Evolutionary conservation across 1,140 invertebrate genomes (phyloP).

Genomic region (Drepana arcuata): DNA sequence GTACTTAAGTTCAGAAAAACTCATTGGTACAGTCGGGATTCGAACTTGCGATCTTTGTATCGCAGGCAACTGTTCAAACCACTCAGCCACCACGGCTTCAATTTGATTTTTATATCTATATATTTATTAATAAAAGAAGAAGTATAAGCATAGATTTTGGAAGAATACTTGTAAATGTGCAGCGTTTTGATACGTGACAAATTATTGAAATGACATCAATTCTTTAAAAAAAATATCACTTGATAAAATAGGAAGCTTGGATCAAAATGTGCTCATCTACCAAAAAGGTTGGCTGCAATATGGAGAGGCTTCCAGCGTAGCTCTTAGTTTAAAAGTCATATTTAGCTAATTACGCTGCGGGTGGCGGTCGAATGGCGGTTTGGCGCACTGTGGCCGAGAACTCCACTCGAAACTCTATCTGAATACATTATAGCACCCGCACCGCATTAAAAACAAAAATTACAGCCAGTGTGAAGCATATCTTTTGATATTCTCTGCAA

Average conservation of each 20-base stretch:
- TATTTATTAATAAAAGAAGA: too few relatives aligned
- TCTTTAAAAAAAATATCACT: too few relatives aligned
- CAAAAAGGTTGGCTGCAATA: constrained; percentile 27
- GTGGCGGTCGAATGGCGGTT: constrained; percentile 22
- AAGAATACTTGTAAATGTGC: too few relatives aligned
- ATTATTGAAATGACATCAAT: too few relatives aligned
- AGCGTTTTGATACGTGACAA: too few relatives aligned
- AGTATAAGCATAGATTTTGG: too few relatives aligned
- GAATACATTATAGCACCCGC: constrained; percentile 25
- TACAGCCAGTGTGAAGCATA: constrained; percentile 9
- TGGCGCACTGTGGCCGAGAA: constrained; percentile 22
- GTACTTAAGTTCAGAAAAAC: too few relatives aligned
- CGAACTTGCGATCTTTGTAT: too few relatives aligned
- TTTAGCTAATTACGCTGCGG: constrained; percentile 54
- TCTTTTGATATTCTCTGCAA: constrained; percentile 3
- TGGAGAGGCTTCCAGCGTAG: constrained; percentile 23
- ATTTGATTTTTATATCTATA: too few relatives aligned
- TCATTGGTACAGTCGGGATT: too few relatives aligned
- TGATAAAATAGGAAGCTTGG: constrained; percentile 16
- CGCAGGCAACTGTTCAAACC: too few relatives aligned
- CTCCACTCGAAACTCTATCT: constrained; percentile 29
- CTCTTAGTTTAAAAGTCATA: constrained; percentile 59
- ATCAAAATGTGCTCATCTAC: constrained; percentile 25
- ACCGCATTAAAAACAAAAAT: constrained; percentile 14
- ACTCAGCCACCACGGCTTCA: too few relatives aligned